Percentiles rank a stretch among this genome's conserved stretches.
Conservation (phyloP, 2,888 invertebrate genomes). For the Phorcus lineatus region DNA sequence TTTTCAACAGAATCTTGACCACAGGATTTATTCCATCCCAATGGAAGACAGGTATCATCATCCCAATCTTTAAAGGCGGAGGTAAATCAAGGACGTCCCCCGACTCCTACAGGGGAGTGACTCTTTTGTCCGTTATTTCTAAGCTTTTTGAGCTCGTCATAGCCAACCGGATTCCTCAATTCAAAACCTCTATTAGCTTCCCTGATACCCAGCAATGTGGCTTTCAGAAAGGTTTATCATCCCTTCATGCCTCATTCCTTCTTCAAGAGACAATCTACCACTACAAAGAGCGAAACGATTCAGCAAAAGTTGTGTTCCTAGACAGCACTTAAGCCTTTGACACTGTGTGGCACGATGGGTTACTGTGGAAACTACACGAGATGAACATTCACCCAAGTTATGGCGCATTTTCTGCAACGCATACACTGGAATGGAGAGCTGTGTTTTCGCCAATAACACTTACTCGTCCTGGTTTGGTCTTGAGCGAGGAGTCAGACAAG, state of each 20-base stretch:
- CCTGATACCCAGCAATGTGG: no score
- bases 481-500: neutral
- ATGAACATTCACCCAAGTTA: neutral
- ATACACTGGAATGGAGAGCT: neutral
- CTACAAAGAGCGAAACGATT: neutral
- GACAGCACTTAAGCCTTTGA: neutral
- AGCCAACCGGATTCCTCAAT: neutral
- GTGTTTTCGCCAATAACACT: neutral
- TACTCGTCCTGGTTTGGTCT: neutral
- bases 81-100: no score
- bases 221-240: no score
- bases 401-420: neutral
- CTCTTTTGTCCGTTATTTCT: neutral
- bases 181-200: no score
- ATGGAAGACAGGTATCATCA: no score
- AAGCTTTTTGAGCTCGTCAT: neutral
- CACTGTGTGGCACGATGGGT: neutral
- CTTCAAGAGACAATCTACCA: no score
- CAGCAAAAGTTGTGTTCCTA: neutral
- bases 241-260: no score
- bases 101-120: neutral
- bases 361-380: neutral
- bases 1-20: no score
- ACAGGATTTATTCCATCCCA: no score
- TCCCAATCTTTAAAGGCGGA: no score